Base-by-base conservation (phyloP, 1,140 invertebrate species). In the Tetramorium alpestre region DNA sequence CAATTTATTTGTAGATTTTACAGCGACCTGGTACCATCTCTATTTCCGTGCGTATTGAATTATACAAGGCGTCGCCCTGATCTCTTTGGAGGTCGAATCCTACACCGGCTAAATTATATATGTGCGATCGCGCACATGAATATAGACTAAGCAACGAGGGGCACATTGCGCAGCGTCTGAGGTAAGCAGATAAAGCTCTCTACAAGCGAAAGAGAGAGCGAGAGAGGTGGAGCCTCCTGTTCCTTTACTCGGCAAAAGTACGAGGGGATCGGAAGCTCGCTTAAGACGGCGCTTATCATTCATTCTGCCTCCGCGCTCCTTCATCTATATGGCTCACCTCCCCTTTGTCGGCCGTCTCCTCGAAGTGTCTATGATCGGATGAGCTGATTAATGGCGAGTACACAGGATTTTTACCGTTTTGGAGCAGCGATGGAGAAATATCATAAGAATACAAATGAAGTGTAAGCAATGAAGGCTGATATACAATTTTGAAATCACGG, bases 281-380 rank as follows among this genome's bases (percentile, higher is more conserved):
- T 84, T 84, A 84, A 84, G 54, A 84, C 69, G 69, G 8, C 41
- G 80, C 69, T 84, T 84, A 84, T 84, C 80, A 75, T 84, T 84
- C 80, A 84, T 84, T 73, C 67, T 84, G 18, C 18, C 25, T 73
- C 18, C 56, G 80, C 69, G 51, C 67, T 47, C 13, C 41, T 60
- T 84, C 69, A 73, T 82, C 44, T 60, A 41, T 44, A 82, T 25
- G 51, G 44, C 18, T 44, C 51, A 25, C 10, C 25, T 0, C 60
- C 41, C 22, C n/a, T 85, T 84, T 38, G 69, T 49, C 67, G 16
- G 38, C 10, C 76, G 38, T 1, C 58, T 62, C 25, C 44, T 73
- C 33, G 54, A 60, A 38, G 25, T 47, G 51, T 84, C 69, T 60
- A 62, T 25, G 25, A 84, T 84, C 28, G 41, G 54, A 62, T 75